phyloP scores from a whole-genome alignment of 2,888 invertebrate species.

The Melitaea athalia region DNA sequence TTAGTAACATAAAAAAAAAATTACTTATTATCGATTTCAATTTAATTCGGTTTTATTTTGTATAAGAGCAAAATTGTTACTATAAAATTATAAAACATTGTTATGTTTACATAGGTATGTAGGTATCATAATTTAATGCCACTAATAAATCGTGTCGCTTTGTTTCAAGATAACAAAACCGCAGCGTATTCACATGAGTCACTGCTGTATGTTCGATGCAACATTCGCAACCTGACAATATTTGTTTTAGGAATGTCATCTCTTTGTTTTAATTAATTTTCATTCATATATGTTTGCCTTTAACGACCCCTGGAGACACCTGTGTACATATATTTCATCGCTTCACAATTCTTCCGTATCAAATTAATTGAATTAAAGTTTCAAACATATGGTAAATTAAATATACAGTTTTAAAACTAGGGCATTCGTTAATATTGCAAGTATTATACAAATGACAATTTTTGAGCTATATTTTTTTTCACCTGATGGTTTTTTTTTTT shows the following conservation, averaged over 20 bases:
- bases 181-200: not conserved
- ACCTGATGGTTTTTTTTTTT: too few relatives aligned
- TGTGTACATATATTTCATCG: slow-evolving; percentile 22
- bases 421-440: too few relatives aligned
- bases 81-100: not conserved
- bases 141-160: not conserved
- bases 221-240: not conserved
- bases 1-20: too few relatives aligned
- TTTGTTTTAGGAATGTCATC: slow-evolving; percentile 11
- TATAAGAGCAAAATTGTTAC: too few relatives aligned
- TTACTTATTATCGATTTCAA: too few relatives aligned
- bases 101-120: not conserved
- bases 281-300: slow-evolving; percentile 30
- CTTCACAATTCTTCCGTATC: not conserved
- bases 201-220: not conserved
- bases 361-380: not conserved
- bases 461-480: too few relatives aligned
- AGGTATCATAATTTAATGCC: not conserved
- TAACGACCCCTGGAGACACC: slow-evolving; percentile 24
- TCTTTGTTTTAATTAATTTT: slow-evolving; percentile 29
- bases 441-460: too few relatives aligned
- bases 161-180: not conserved
- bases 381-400: not conserved
- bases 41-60: too few relatives aligned
- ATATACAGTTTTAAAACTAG: too few relatives aligned